phyloP scores from a whole-genome alignment of 2,888 invertebrate genomes.

The Coelinius sp. region DNA sequence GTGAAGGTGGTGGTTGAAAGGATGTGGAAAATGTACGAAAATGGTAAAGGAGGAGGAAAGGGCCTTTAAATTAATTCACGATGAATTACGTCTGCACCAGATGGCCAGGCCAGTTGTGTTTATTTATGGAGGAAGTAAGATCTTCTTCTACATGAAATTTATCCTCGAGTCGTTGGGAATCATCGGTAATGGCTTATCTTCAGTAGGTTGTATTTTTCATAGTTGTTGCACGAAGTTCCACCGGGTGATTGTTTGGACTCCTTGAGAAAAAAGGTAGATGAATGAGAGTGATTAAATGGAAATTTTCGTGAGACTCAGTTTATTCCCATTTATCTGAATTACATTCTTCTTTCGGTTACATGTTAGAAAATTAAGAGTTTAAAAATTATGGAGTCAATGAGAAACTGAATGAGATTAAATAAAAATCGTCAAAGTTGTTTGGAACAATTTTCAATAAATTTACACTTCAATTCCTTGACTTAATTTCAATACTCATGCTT shows the following conservation, averaged over 20 bases:
- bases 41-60: conserved; percentile 53
- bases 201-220: background rate
- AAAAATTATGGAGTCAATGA: background rate
- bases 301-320: conserved; percentile 4
- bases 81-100: conserved; percentile 71
- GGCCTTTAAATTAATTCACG: conserved; percentile 71
- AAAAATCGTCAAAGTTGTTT: background rate
- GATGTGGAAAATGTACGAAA: conserved; percentile 22
- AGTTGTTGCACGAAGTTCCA: background rate
- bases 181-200: conserved; percentile 22
- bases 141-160: conserved; percentile 54
- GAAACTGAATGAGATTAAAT: background rate
- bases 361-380: background rate
- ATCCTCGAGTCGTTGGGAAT: conserved; percentile 33
- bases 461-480: background rate
- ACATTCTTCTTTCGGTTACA: background rate
- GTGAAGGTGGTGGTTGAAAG: conserved; percentile 12
- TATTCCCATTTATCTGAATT: conserved; percentile 9
- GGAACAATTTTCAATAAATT: background rate
- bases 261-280: background rate
- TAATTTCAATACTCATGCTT: background rate
- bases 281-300: background rate
- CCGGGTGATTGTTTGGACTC: background rate
- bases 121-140: conserved; percentile 70
- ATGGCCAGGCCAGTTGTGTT: conserved; percentile 70